Evolutionary conservation across 2,797 vertebrate genomes (phyloP).

Genomic region (Enteromius thamalakanensis): DNA sequence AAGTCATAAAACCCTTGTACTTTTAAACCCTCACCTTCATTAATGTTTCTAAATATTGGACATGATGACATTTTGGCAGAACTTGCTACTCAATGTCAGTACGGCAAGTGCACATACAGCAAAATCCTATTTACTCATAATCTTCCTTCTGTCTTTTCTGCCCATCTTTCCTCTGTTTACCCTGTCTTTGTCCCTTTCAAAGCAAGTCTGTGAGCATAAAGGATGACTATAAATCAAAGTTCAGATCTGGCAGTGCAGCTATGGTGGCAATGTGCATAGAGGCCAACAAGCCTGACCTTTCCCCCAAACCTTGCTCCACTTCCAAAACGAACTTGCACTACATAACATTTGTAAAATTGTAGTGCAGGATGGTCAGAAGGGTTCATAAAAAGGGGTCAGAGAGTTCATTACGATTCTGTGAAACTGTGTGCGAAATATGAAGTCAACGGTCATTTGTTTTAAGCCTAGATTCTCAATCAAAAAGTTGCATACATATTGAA

Average conservation of each 20-base stretch:
- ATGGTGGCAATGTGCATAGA: slow-evolving; percentile 38
- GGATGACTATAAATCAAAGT: slow-evolving; percentile 44
- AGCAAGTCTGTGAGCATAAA: slow-evolving; percentile 12
- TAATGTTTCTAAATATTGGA: slow-evolving; percentile 5
- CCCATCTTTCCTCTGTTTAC: background rate
- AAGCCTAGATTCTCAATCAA: background rate
- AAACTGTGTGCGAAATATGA: slow-evolving; percentile 1
- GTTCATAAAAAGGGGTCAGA: slow-evolving; percentile 9
- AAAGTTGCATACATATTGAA: slow-evolving; percentile 11
- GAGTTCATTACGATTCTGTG: slow-evolving; percentile 15
- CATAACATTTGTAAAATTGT: slow-evolving; percentile 33
- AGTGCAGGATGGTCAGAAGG: background rate
- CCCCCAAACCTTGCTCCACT: slow-evolving; percentile 40
- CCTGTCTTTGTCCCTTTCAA: background rate
- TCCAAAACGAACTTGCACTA: slow-evolving; percentile 22
- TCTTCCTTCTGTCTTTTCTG: background rate
- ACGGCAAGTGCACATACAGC: background rate
- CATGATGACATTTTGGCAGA: slow-evolving; percentile 40
- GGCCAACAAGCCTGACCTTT: slow-evolving; percentile 41
- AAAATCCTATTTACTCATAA: slow-evolving; percentile 2
- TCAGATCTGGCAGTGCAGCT: slow-evolving; percentile 26
- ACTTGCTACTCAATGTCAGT: background rate
- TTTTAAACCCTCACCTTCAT: slow-evolving; percentile 17
- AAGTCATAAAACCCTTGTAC: background rate
- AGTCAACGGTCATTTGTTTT: slow-evolving; percentile 13